Conservation (phyloP, 2,797 vertebrate species). For the Erethizon dorsatum region DNA sequence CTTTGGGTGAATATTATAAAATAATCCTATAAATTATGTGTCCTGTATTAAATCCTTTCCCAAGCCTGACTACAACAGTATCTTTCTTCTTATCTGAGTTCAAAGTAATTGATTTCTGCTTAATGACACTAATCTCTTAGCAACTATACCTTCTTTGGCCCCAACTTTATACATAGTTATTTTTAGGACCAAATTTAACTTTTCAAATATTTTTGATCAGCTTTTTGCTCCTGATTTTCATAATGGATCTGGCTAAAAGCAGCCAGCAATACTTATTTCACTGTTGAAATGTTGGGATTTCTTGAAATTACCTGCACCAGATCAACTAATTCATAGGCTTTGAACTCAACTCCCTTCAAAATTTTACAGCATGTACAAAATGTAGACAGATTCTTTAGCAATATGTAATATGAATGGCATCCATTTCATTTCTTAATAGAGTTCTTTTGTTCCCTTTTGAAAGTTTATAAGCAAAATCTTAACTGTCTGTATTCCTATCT, state of each 20-base stretch:
- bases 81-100: not conserved
- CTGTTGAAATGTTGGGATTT: not conserved
- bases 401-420: not conserved
- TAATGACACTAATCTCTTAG: not conserved
- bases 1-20: not conserved
- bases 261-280: not conserved
- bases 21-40: too few species aligned
- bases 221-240: not conserved
- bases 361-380: not conserved
- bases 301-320: not conserved
- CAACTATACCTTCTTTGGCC: not conserved
- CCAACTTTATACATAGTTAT: not conserved
- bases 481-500: not conserved
- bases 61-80: not conserved
- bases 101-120: not conserved
- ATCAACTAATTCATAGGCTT: not conserved
- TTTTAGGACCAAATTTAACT: not conserved
- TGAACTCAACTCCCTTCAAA: not conserved
- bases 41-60: not conserved
- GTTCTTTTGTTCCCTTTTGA: not conserved
- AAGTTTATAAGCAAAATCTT: not conserved
- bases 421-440: not conserved
- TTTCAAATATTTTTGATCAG: not conserved
- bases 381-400: not conserved
- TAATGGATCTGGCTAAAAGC: not conserved